Evolutionary conservation across 2,113 vertebrate species (phyloP).

Genomic region (Chloebia gouldiae): DNA sequence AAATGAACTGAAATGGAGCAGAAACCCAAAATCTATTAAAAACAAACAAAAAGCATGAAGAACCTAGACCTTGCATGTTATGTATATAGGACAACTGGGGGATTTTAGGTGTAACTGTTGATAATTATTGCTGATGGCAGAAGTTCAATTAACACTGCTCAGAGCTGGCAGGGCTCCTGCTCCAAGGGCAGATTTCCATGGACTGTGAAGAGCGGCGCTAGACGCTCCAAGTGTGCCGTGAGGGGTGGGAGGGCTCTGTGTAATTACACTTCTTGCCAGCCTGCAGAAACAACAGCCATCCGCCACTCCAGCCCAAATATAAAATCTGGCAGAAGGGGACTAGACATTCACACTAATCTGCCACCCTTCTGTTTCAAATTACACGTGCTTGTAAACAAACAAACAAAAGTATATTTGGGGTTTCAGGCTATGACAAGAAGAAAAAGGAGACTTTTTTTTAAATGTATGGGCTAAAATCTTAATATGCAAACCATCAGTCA

Average conservation of each 20-base stretch:
- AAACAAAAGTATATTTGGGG: not conserved
- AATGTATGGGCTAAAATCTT: not conserved
- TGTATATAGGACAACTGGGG: rapidly evolving
- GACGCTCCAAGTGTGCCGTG: not conserved
- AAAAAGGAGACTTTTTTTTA: not conserved
- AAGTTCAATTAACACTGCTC: not conserved
- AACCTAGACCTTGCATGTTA: not conserved
- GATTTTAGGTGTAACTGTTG: not conserved
- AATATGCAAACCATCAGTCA: not conserved
- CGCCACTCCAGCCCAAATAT: not conserved
- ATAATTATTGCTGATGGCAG: not conserved
- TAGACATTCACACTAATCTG: not conserved
- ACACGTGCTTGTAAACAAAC: constrained; percentile 30
- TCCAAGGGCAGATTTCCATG: not conserved
- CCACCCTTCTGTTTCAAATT: constrained; percentile 7
- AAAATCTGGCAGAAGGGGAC: constrained; percentile 24
- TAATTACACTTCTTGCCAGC: not conserved
- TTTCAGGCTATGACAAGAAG: not conserved
- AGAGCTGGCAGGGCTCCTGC: not conserved
- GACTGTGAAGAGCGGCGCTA: not conserved
- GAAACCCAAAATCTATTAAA: not conserved
- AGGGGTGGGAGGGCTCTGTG: not conserved
- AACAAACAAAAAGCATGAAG: not conserved
- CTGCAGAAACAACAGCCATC: constrained; percentile 4
- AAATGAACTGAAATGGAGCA: not conserved